Base-by-base conservation (phyloP, 2,888 invertebrate genomes). In the Fragum sueziense region DNA sequence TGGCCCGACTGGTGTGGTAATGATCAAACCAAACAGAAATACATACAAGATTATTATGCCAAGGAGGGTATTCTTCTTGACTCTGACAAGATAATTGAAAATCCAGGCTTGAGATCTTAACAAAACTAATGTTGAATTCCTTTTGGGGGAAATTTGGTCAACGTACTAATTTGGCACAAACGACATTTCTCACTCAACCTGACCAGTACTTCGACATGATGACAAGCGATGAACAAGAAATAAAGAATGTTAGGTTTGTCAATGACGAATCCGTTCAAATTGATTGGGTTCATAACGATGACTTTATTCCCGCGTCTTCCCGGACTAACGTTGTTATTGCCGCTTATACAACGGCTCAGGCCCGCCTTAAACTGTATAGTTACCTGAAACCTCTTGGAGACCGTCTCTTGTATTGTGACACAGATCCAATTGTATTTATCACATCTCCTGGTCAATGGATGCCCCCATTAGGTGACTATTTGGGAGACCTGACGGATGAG, bases 401-500 rank as follows among this genome's bases (percentile, higher is more conserved):
- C 1, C 59, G 72, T n/a, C 41, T 68, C 20, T 51, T 71, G 52
- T 85, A 84, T 62, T 75, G 65, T 41, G 82, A 86, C 51, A 85
- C 82, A 0, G 83, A 85, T 71, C 84, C 85, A 4, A 34, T 84
- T 25, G 70, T 85, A n/a, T 82, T 82, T 70, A 76, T 59, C 9
- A n/a, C 74, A 31, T 34, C 33, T 11, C 73, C 34, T 34, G 68
- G 61, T 4, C 71, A 82, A 34, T 76, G 74, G 80, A 67, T 76
- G 27, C 88, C 90, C 14, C 80, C 87, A 11, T 77, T 87, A 0
- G 92, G 91, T 31, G 85, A 88, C 71, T 90, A 82, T 75, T 72
- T 92, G 22, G 91, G 91, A 0, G 91, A 93, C 67, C 79, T 93
- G 80, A 93, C 91, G 0, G 88, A 93, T 78, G 93, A 93, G 75